Base-by-base conservation (phyloP, 2,888 invertebrate species). In the Aleiodes testaceus region DNA sequence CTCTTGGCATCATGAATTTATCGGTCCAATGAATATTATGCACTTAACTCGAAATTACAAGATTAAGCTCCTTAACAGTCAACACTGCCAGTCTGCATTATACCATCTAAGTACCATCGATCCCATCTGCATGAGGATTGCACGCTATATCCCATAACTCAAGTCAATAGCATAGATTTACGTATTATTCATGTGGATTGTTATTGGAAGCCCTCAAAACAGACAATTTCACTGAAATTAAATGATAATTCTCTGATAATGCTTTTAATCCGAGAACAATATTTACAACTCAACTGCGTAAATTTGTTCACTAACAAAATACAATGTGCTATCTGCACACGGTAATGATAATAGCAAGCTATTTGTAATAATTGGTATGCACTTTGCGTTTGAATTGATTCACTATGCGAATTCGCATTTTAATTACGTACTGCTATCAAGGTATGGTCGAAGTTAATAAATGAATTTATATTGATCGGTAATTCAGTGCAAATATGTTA, bases 231-330 rank as follows among this genome's bases (percentile, higher is more conserved):
- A 36, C 18, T 6, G 26, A 59, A 14, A 42, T 18, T 36, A 59
- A 59, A 59, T 59, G n/a, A 59, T 59, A 42, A 42, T 59, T 16
- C 42, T 59, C 36, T 59, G 16, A 59, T 18, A 14, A 59, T 42
- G 36, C 6, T 3, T 36, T 36, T 16, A 16, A 59, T 42, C 59
- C 12, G 42, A 42, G 36, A 11, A 36, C 59, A 16, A 42, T 42
- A 59, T 59, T 59, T 59, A 50, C 50, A 18, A 16, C 12, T 50
- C 50, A 18, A 16, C 16, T 16, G 36, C 18, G 36, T 36, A 12
- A 59, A 36, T 26, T 53, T 53, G n/a, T 22, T n/a, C n/a, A 22
- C 26, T 20, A 30, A 53, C 14, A 30, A 53, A 53, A 53, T n/a
- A 22, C 26, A n/a, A 30, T n/a, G 26, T 12, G 1, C 22, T 20